Base-by-base conservation (phyloP, 1,140 invertebrate species). In the Drosophila sulfurigaster region DNA sequence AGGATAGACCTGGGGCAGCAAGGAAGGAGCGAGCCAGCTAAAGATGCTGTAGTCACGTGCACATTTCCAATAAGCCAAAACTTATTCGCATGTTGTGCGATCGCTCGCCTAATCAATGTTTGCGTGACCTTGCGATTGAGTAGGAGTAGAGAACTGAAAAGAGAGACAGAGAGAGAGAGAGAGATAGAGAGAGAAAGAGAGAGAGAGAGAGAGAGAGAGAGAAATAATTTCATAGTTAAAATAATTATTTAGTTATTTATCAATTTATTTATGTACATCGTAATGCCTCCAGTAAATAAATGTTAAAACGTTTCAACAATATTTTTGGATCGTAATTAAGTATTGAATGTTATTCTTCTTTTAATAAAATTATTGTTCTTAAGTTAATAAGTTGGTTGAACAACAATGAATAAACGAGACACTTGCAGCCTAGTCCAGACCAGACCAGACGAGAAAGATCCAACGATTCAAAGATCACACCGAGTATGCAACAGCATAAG, bases 341-440 rank as follows among this genome's bases (percentile, higher is more conserved):
- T 25, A 25, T 25, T 3, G 3, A 25, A 25, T 3, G 20, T 25
- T 25, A 25, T 25, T 25, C 20, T 25, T 25, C 20, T 25, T 4
- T 25, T 25, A 20, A 25, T 25, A 25, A 25, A 25, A 25, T 25
- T 25, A 25, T 25, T 4, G 20, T 25, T 25, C 20, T 25, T 3
- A 25, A 25, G 20, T 25, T 25, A 25, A 25, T 3, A 25, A 25
- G 20, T 25, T 25, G 20, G 20, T 25, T 80, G 86, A 81, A 86
- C 79, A 70, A 45, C 45, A 81, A 87, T 78, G 82, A 91, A 91
- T 91, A 91, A 87, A 91, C 80, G 74, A 78, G 82, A 78, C 80
- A 88, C 83, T 88, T 88, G 83, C 82, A 77, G 43, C 32, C 15
- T 41, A 28, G 25, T 25, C 16, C 16, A 66, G 51, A 1, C 35